Evolutionary conservation across 2,113 vertebrate genomes (phyloP).

Genomic region (Dolichotis patagonum): DNA sequence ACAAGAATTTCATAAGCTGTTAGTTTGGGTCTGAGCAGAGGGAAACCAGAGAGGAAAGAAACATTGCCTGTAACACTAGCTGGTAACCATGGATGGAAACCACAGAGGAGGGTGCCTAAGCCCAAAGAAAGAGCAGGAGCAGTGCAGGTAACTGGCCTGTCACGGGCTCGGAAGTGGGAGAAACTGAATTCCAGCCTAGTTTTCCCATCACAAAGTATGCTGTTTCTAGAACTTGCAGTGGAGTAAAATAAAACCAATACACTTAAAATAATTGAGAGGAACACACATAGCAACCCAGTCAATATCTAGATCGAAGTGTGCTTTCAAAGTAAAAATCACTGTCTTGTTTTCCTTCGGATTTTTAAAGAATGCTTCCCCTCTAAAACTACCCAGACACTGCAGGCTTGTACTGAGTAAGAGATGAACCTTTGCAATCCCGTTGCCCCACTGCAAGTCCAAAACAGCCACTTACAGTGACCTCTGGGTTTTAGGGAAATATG

Average conservation of each 20-base stretch:
- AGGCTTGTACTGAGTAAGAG: background rate
- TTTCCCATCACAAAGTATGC: background rate
- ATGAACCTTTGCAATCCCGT: background rate
- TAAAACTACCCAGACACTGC: slow-evolving; percentile 17
- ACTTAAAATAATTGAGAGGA: slow-evolving; percentile 57
- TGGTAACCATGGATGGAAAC: background rate
- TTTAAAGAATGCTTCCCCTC: slow-evolving; percentile 39
- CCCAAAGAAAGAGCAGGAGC: background rate
- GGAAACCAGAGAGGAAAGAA: background rate
- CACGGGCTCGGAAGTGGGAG: background rate
- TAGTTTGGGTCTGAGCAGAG: background rate
- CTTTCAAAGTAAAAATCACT: slow-evolving; percentile 63
- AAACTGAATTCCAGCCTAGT: background rate
- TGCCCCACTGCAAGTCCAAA: background rate
- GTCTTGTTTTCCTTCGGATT: slow-evolving; percentile 62
- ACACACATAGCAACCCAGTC: slow-evolving; percentile 45
- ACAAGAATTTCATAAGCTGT: background rate
- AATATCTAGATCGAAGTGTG: slow-evolving; percentile 9
- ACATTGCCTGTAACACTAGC: background rate
- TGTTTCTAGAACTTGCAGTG: background rate
- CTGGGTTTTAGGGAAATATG: background rate
- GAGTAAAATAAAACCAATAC: slow-evolving; percentile 50
- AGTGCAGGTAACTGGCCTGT: background rate
- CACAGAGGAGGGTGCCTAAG: background rate
- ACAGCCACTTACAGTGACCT: background rate